Percentiles rank a stretch among this genome's conserved stretches.
These are phyloP conservation scores for Hippasteria phrygiana DNA, from an alignment of 53 echinoderm and acorn worm species.

Conservation along the genomic window DNA sequence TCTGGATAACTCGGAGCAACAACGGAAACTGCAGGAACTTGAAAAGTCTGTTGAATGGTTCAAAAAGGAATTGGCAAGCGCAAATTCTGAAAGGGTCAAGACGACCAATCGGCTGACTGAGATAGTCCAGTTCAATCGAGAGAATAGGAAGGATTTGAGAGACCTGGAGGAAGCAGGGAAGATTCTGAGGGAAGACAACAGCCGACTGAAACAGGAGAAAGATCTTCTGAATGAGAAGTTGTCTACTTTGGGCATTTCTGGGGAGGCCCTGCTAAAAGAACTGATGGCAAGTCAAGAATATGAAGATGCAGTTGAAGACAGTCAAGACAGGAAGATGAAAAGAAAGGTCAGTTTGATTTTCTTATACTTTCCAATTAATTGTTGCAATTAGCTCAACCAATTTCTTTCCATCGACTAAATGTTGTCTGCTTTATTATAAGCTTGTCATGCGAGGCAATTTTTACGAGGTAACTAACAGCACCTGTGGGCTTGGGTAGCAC, in stretches of 20 bases:
- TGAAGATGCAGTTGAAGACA: conserved; percentile 7
- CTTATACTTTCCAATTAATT: not conserved
- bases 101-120: conserved; percentile 53
- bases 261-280: conserved; percentile 65
- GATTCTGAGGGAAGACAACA: conserved; percentile 71
- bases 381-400: too few relatives aligned
- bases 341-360: not conserved
- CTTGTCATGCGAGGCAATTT: too few relatives aligned
- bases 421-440: too few relatives aligned
- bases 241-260: conserved; percentile 61
- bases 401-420: too few relatives aligned
- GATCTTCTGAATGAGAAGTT: conserved; percentile 76
- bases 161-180: conserved; percentile 63
- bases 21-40: conserved; percentile 71
- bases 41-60: conserved; percentile 56
- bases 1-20: conserved; percentile 76
- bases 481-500: too few relatives aligned
- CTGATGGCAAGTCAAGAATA: conserved; percentile 65
- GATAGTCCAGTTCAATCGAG: conserved; percentile 60
- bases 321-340: not conserved
- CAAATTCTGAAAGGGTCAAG: conserved; percentile 49
- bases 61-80: conserved; percentile 48
- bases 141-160: conserved; percentile 56
- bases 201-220: conserved; percentile 83
- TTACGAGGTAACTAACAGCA: too few relatives aligned